Base-by-base conservation (phyloP, 1,140 invertebrate species). In the Drosophila neocordata region DNA sequence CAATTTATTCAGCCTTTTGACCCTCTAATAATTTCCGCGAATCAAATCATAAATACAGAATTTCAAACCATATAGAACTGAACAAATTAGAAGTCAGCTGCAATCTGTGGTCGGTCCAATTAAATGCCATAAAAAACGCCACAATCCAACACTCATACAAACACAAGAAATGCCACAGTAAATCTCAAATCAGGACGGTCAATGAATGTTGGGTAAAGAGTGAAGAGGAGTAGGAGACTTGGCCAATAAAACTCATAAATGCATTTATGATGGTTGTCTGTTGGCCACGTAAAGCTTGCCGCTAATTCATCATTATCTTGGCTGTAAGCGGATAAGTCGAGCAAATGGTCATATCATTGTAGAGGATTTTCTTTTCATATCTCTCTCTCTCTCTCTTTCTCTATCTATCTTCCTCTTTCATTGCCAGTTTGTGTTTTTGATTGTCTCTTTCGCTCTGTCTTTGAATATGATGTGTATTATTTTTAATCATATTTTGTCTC, bases 401-500 rank as follows among this genome's bases (percentile, higher is more conserved):
- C 3, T 56, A 9, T 56, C 8, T 60, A 15, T 15, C 8, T 57
- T 7, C 31, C 24, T 15, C 8, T 57, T 7, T 41, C 15, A 38
- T 4, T 58, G 15, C 58, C 24, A 15, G 18, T 53, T 18, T 51
- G 22, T 51, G 22, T 61, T n/a, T 57, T 48, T 41, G 8, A 20
- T 37, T 58, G 52, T 15, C 9, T 44, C 24, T 69, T 59, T 62
- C 8, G 20, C 24, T 34, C 9, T 22, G 22, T 13, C 48, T 37
- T 22, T 65, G 20, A 31, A 31, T 61, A 15, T 59, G 48, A 34
- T 37, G 51, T 83, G 64, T 88, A 69, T 82, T 64, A 65, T 73
- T 65, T 77, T 73, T 87, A 76, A 83, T 83, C 76, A 79, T 77
- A 79, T 88, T 88, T 83, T 73, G 83, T 88, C 83, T 83, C 83